Evolutionary conservation across 2,888 invertebrate genomes (phyloP).

Genomic region (Tryphoninae sp.): DNA sequence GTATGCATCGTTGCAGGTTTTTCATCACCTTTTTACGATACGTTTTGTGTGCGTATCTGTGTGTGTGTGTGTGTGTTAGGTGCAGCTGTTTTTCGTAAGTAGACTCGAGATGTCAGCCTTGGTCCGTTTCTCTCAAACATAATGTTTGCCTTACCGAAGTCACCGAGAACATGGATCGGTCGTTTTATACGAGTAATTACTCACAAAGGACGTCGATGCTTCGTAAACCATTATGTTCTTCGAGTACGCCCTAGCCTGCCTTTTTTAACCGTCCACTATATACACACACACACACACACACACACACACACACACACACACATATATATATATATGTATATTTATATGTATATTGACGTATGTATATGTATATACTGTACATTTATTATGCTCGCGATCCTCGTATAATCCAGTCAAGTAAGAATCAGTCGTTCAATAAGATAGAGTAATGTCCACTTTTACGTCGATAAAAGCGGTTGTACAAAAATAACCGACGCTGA

Average conservation of each 20-base stretch:
- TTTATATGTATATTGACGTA: constrained; percentile 38
- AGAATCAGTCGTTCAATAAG: constrained; percentile 59
- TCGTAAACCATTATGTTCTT: constrained; percentile 10
- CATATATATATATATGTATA: constrained; percentile 28
- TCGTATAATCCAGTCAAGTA: constrained; percentile 46
- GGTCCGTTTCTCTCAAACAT: background rate
- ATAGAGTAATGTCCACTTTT: constrained; percentile 68
- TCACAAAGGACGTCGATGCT: constrained; percentile 8
- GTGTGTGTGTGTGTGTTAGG: background rate
- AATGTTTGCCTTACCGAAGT: background rate
- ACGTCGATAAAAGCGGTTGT: constrained; percentile 71
- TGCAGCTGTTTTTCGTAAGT: background rate
- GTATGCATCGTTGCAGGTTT: too few species aligned
- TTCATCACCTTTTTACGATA: too few species aligned
- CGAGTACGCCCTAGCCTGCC: constrained; percentile 23
- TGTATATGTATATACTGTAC: constrained; percentile 46
- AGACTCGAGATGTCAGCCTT: background rate
- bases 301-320: constrained; percentile 19
- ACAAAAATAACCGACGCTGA: constrained; percentile 69
- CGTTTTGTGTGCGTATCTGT: too few species aligned
- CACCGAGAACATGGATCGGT: constrained; percentile 10
- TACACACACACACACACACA: constrained; percentile 10
- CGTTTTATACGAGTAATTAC: constrained; percentile 8
- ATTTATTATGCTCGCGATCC: constrained; percentile 59
- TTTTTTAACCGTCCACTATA: constrained; percentile 19